These are phyloP conservation scores for Thumatha senex DNA, from an alignment of 2,888 invertebrate genomes.

Conservation along the genomic window DNA sequence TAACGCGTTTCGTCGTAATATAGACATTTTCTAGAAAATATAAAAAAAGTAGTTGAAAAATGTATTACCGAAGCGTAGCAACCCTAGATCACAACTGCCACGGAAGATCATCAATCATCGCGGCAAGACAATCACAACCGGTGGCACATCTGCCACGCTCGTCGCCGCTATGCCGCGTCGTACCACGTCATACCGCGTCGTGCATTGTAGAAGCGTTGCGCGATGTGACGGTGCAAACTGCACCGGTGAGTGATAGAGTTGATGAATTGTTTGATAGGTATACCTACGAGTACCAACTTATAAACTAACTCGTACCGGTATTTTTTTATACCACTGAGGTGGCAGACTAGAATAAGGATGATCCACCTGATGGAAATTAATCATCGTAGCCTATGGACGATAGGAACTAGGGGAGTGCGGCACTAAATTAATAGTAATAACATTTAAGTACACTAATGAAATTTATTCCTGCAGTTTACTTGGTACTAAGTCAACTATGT, in stretches of 20 bases:
- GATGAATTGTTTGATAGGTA: neutral
- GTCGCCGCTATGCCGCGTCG: slow-evolving; percentile 26
- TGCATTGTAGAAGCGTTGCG: slow-evolving; percentile 18
- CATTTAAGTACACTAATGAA: too few relatives aligned
- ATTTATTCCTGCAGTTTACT: too few relatives aligned
- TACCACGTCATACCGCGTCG: slow-evolving; percentile 13
- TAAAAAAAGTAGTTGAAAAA: slow-evolving; percentile 4
- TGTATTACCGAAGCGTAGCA: slow-evolving; percentile 29
- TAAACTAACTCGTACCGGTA: too few relatives aligned
- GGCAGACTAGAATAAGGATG: too few relatives aligned
- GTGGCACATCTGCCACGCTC: slow-evolving; percentile 79
- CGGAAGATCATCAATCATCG: slow-evolving; percentile 82
- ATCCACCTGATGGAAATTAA: too few relatives aligned
- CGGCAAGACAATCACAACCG: slow-evolving; percentile 83
- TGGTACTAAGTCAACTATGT: too few relatives aligned
- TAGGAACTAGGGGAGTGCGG: too few relatives aligned
- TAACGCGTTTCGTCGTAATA: slow-evolving; percentile 6
- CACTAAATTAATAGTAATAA: too few relatives aligned
- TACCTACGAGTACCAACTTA: neutral
- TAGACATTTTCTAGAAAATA: neutral
- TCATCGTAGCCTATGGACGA: too few relatives aligned
- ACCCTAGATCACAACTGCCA: slow-evolving; percentile 66
- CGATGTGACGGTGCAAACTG: slow-evolving; percentile 20
- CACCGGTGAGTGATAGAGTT: slow-evolving; percentile 7
- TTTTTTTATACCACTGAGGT: too few relatives aligned